These are phyloP conservation scores for Oreochromis tanganicae DNA, from an alignment of 2,113 vertebrate species.

Conservation along the genomic window DNA sequence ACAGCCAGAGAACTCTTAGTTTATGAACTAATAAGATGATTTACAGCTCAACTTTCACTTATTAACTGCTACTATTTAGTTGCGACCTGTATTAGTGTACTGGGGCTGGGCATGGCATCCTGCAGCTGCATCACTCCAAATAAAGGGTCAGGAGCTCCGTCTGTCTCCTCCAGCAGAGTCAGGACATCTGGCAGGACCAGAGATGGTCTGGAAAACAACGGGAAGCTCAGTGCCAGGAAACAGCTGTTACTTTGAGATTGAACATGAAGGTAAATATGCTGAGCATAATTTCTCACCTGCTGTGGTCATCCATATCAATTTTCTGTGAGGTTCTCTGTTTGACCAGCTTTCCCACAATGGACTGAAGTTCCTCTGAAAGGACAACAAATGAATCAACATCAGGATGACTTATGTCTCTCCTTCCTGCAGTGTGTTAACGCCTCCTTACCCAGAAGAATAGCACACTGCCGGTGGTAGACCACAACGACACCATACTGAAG, in stretches of 20 bases:
- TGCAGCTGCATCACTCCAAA: constrained; percentile 61
- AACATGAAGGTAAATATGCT: not conserved
- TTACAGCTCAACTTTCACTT: not conserved
- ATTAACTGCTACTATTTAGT: not conserved
- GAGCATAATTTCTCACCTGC: constrained; percentile 29
- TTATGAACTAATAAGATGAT: not conserved
- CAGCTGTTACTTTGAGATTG: not conserved
- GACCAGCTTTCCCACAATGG: constrained; percentile 61
- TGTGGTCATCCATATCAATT: constrained; percentile 70
- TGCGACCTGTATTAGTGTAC: constrained; percentile 50
- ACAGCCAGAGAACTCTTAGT: not conserved
- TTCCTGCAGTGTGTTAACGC: not conserved
- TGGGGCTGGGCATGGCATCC: constrained; percentile 47
- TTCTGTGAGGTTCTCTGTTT: constrained; percentile 31
- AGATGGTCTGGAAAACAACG: constrained; percentile 27
- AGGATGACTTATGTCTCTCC: not conserved
- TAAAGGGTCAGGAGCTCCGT: constrained; percentile 60
- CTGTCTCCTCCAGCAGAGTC: constrained; percentile 44
- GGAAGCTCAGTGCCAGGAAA: not conserved
- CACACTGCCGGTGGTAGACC: constrained; percentile 82
- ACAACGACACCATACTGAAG: constrained; percentile 82
- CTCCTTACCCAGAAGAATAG: constrained; percentile 76
- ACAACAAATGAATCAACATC: not conserved
- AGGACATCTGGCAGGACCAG: constrained; percentile 42
- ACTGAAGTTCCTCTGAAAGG: constrained; percentile 78